phyloP scores from a whole-genome alignment of 35 echinoderm and acorn worm species.

The Ophioderma brevispina region DNA sequence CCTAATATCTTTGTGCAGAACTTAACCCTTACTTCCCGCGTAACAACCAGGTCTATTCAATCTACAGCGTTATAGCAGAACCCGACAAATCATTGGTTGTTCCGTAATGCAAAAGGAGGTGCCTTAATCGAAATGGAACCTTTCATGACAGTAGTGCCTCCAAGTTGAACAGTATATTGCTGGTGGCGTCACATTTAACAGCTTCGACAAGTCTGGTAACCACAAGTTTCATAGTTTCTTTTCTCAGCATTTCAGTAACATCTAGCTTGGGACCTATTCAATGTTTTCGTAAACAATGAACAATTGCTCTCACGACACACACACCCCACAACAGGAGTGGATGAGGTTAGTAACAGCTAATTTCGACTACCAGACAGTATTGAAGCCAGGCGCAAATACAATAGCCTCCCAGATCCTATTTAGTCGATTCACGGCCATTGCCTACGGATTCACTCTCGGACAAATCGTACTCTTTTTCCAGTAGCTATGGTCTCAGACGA shows the following conservation, averaged over 20 bases:
- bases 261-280: constrained; percentile 67
- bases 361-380: constrained; percentile 43
- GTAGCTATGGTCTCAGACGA: constrained; percentile 61
- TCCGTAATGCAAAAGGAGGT: constrained; percentile 65
- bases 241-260: constrained; percentile 57
- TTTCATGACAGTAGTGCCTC: constrained; percentile 66
- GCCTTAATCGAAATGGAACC: constrained; percentile 65
- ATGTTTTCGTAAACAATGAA: background rate
- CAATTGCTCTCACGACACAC: background rate
- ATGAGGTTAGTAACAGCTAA: constrained; percentile 43
- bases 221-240: constrained; percentile 46
- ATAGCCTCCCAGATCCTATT: constrained; percentile 46
- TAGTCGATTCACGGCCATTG: constrained; percentile 61
- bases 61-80: too few relatives aligned
- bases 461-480: constrained; percentile 70
- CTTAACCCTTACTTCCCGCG: too few relatives aligned
- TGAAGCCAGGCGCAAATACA: constrained; percentile 44
- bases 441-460: constrained; percentile 70
- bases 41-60: too few relatives aligned
- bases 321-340: background rate
- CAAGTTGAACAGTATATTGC: constrained; percentile 79
- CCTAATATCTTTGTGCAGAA: too few relatives aligned
- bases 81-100: constrained; percentile 57
- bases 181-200: constrained; percentile 66
- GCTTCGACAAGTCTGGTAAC: constrained; percentile 34